A percentile compares a stretch with the other conserved stretches of the same genome.
These are phyloP conservation scores for Lithodes maja DNA, from an alignment of 2,888 invertebrate genomes.

Conservation along the genomic window DNA sequence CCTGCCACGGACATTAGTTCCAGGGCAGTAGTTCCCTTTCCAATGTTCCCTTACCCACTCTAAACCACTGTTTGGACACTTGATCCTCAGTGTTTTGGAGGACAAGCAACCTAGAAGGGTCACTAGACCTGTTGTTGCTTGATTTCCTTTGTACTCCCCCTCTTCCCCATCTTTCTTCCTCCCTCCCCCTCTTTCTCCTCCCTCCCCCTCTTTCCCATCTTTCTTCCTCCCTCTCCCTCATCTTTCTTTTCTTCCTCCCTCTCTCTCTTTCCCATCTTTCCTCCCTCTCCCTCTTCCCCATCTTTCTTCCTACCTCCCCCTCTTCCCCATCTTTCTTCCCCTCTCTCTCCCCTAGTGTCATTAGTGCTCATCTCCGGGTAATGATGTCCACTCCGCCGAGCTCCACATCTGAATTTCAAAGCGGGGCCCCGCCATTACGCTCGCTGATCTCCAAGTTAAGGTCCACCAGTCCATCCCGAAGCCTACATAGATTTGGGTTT, in stretches of 20 bases:
- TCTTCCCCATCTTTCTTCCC: slow-evolving; percentile 31
- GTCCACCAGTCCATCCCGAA: slow-evolving; percentile 58
- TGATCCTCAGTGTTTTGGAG: too few relatives aligned
- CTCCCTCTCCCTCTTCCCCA: background rate
- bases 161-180: background rate
- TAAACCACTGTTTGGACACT: too few relatives aligned
- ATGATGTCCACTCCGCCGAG: slow-evolving; percentile 63
- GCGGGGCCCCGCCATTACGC: slow-evolving; percentile 58
- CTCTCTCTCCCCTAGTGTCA: slow-evolving; percentile 52
- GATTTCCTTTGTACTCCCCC: background rate
- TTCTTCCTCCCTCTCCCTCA: background rate
- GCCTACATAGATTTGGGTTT: slow-evolving; percentile 61
- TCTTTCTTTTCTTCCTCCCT: background rate
- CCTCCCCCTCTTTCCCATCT: background rate
- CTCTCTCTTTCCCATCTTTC: slow-evolving; percentile 27
- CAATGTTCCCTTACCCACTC: too few relatives aligned
- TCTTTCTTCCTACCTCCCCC: slow-evolving; percentile 19
- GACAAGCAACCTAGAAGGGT: too few relatives aligned
- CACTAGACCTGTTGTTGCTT: background rate
- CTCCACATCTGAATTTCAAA: slow-evolving; percentile 64
- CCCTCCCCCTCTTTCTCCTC: background rate
- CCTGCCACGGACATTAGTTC: too few relatives aligned
- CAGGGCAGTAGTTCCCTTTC: too few relatives aligned
- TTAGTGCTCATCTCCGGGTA: slow-evolving; percentile 63
- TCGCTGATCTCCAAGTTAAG: slow-evolving; percentile 64